These are phyloP conservation scores for Chaenogobius annularis DNA, from an alignment of 2,113 vertebrate species.

Conservation along the genomic window DNA sequence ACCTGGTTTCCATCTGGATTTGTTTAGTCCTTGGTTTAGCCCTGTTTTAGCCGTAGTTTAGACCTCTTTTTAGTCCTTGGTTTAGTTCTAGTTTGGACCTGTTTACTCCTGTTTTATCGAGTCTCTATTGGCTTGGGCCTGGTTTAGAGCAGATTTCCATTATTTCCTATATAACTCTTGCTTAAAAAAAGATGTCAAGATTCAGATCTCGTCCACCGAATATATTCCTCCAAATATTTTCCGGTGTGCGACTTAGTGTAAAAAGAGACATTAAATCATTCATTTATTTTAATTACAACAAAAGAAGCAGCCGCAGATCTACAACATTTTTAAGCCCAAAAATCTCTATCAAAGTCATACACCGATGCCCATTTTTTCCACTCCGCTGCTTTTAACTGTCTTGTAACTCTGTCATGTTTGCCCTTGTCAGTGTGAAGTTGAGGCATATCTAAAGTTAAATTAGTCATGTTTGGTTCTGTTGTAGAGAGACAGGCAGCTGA, in stretches of 20 bases:
- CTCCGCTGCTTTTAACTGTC: not conserved
- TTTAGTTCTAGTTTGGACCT: not conserved
- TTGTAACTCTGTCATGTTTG: constrained; percentile 9
- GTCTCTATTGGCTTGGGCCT: not conserved
- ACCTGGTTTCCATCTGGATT: not conserved
- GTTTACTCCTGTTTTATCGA: not conserved
- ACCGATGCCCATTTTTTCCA: not conserved
- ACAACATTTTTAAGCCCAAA: not conserved
- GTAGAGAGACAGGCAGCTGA: not conserved
- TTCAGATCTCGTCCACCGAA: too few relatives aligned
- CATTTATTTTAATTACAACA: not conserved
- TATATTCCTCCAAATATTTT: not conserved
- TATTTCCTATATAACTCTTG: not conserved
- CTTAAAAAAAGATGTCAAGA: too few relatives aligned
- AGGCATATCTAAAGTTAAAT: constrained; percentile 8
- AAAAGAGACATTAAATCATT: not conserved
- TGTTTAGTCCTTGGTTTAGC: not conserved
- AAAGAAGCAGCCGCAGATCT: not conserved
- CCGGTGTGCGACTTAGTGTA: not conserved
- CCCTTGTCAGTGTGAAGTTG: constrained; percentile 3
- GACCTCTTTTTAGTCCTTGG: not conserved
- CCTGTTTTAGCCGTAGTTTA: not conserved
- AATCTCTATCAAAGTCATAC: not conserved
- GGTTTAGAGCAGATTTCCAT: not conserved
- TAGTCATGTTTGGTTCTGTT: not conserved